These are phyloP conservation scores for Sardina pilchardus DNA, from an alignment of 2,113 vertebrate species.

Conservation along the genomic window DNA sequence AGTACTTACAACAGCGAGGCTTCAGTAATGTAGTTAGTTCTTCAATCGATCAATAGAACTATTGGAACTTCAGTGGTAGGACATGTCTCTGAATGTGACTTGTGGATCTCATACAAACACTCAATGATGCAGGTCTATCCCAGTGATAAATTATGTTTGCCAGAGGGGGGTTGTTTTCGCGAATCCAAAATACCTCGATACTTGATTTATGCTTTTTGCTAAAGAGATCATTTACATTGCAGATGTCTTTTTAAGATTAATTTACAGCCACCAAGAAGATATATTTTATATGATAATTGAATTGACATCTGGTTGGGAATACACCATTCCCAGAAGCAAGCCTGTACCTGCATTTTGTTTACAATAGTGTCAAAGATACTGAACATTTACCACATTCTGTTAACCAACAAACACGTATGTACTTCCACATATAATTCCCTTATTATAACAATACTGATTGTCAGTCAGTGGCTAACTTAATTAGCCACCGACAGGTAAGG, in stretches of 20 bases:
- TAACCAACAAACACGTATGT: background rate
- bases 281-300: background rate
- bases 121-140: background rate
- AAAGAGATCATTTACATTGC: background rate
- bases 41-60: too few relatives aligned
- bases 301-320: background rate
- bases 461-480: background rate
- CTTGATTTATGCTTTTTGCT: background rate
- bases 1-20: background rate
- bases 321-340: background rate
- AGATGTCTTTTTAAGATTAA: background rate
- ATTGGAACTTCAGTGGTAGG: background rate
- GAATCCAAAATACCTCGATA: background rate
- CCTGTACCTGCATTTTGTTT: background rate
- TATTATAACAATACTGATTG: background rate
- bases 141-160: background rate
- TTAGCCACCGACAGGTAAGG: background rate
- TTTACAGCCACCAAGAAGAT: background rate
- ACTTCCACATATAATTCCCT: background rate
- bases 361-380: background rate
- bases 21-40: background rate
- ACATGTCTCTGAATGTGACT: too few relatives aligned
- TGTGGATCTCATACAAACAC: too few relatives aligned
- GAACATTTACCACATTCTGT: background rate
- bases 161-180: background rate